Percentiles rank a stretch among this genome's conserved stretches.
phyloP scores from a whole-genome alignment of 2,888 invertebrate species.

The Leptopilina drosophilae region DNA sequence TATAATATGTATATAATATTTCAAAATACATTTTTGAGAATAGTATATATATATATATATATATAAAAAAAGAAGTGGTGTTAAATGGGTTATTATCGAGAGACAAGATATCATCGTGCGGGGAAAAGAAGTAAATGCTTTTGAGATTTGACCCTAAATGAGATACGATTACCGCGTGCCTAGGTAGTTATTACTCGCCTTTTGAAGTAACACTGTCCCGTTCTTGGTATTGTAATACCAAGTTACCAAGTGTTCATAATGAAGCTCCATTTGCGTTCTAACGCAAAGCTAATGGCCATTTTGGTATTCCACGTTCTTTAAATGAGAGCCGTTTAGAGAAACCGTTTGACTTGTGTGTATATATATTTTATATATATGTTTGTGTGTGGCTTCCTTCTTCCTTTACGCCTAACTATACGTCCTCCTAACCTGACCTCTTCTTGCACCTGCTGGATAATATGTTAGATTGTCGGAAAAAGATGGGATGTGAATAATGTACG shows the following conservation, averaged over 20 bases:
- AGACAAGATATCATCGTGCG: not conserved
- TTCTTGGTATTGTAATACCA: slow-evolving; percentile 33
- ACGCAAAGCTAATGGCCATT: slow-evolving; percentile 32
- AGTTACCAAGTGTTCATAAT: slow-evolving; percentile 37
- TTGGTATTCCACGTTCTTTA: slow-evolving; percentile 28
- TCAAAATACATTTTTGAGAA: not conserved
- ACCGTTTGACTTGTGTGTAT: slow-evolving; percentile 54
- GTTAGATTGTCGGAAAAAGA: slow-evolving; percentile 27
- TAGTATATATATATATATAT: not conserved
- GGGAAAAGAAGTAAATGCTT: slow-evolving; percentile 1
- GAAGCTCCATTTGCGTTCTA: slow-evolving; percentile 42
- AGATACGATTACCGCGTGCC: slow-evolving; percentile 33
- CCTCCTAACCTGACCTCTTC: slow-evolving; percentile 58
- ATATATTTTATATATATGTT: too few relatives aligned
- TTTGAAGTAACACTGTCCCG: slow-evolving; percentile 36
- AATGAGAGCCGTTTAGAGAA: slow-evolving; percentile 61
- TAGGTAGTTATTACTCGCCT: slow-evolving; percentile 32
- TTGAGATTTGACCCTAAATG: slow-evolving; percentile 34
- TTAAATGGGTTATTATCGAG: not conserved
- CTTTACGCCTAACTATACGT: slow-evolving; percentile 51
- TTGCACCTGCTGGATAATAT: slow-evolving; percentile 43
- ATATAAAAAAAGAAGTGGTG: slow-evolving; percentile 6
- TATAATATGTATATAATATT: not conserved
- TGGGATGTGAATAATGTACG: slow-evolving; percentile 15
- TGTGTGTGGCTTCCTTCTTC: slow-evolving; percentile 54